A percentile compares a stretch with the other conserved stretches of the same genome.
Conservation (phyloP, 2,888 invertebrate species). For the Thereva unica region DNA sequence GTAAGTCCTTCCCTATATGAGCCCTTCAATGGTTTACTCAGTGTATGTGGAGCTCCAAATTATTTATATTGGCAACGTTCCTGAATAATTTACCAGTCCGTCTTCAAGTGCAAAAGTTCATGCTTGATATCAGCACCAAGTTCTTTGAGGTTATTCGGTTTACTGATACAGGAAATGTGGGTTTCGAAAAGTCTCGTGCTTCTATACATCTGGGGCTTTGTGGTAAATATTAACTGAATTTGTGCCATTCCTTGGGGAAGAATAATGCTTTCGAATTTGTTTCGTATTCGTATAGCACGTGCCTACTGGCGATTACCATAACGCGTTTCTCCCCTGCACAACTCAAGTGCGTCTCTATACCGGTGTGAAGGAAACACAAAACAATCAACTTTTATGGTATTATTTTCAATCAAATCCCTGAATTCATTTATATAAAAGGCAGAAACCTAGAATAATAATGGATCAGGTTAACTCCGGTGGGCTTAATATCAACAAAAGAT, state of each 20-base stretch:
- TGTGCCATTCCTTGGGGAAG: neutral
- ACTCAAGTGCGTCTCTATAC: no score
- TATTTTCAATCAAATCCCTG: slow-evolving; percentile 1
- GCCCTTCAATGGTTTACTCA: no score
- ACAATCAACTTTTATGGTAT: slow-evolving; percentile 8
- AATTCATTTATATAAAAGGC: slow-evolving; percentile 1
- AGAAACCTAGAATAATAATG: slow-evolving; percentile 5
- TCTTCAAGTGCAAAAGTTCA: slow-evolving; percentile 12
- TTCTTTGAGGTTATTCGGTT: slow-evolving; percentile 5
- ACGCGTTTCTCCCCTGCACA: neutral
- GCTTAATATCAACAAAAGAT: slow-evolving; percentile 6
- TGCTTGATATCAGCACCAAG: neutral
- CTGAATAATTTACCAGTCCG: slow-evolving; percentile 11
- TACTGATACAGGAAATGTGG: neutral
- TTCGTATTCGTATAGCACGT: neutral
- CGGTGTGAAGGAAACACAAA: neutral
- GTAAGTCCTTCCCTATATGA: slow-evolving; percentile 5
- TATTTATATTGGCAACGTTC: slow-evolving; percentile 20
- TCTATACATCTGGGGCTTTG: neutral
- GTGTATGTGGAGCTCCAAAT: neutral
- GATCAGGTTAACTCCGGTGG: slow-evolving; percentile 5
- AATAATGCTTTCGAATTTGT: neutral
- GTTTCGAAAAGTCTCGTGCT: no score
- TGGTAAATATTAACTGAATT: slow-evolving; percentile 18
- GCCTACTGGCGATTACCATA: neutral